phyloP scores from a whole-genome alignment of 2,888 invertebrate species.

The Drosophila kuntzei region DNA sequence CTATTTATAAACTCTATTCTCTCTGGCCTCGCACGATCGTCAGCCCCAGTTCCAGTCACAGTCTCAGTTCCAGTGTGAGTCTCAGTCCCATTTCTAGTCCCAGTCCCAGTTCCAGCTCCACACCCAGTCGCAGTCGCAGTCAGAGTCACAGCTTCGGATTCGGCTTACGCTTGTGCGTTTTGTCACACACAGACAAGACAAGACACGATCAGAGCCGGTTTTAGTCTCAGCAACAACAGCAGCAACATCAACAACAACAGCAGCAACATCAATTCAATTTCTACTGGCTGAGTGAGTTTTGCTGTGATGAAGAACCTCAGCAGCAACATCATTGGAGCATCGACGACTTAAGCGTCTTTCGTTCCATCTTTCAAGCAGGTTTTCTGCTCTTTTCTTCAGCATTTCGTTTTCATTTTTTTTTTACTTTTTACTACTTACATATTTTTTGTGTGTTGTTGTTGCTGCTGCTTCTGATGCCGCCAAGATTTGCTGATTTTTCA shows the following conservation, averaged over 20 bases:
- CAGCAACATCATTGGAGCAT: constrained; percentile 52
- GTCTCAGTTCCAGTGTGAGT: constrained; percentile 12
- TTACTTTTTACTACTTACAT: constrained; percentile 59
- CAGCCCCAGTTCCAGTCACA: constrained; percentile 30
- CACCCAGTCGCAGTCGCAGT: constrained; percentile 26
- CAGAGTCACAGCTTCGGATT: constrained; percentile 10
- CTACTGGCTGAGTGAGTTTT: constrained; percentile 77
- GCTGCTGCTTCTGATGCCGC: constrained; percentile 43
- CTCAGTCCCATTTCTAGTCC: constrained; percentile 9
- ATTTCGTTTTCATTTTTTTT: constrained; percentile 68
- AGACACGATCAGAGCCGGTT: constrained; percentile 54
- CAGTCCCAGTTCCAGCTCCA: constrained; percentile 10
- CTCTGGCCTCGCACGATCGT: too few relatives aligned
- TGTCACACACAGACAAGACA: constrained; percentile 55
- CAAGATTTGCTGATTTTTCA: constrained; percentile 45
- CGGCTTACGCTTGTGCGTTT: constrained; percentile 57
- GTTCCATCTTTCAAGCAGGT: constrained; percentile 55
- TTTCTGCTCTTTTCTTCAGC: constrained; percentile 48
- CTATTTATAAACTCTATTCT: constrained; percentile 67
- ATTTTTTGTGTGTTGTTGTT: constrained; percentile 39
- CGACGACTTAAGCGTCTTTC: constrained; percentile 55
- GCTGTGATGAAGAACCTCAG: constrained; percentile 66
- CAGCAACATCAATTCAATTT: constrained; percentile 75
- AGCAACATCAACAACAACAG: constrained; percentile 15
- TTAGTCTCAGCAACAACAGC: constrained; percentile 25